A percentile compares a stretch with the other conserved stretches of the same genome.
phyloP scores from a whole-genome alignment of 2,113 vertebrate species.

The Xiphorhynchus elegans region DNA sequence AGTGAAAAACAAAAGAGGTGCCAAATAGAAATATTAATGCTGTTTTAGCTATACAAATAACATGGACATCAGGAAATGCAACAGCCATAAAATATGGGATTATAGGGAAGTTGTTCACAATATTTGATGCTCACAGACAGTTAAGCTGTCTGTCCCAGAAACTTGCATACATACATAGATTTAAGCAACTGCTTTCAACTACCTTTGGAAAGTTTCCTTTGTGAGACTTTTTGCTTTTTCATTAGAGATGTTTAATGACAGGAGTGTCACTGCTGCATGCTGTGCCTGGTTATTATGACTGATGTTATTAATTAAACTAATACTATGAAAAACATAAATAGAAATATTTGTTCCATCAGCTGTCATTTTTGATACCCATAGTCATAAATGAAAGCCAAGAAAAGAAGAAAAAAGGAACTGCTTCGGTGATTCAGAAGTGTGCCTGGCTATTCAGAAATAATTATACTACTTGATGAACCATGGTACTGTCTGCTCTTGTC shows the following conservation, averaged over 20 bases:
- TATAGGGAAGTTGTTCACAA: background rate
- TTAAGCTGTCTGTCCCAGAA: background rate
- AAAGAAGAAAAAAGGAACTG: background rate
- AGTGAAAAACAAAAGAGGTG: rapidly evolving
- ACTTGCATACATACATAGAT: background rate
- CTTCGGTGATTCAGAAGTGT: constrained; percentile 3
- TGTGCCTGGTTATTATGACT: constrained; percentile 22
- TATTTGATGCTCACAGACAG: background rate
- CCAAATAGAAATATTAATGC: background rate
- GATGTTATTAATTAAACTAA: constrained; percentile 34
- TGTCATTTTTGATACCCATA: constrained; percentile 22
- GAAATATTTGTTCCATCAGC: background rate
- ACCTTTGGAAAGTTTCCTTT: background rate
- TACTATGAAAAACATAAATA: constrained; percentile 17
- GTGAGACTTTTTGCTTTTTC: background rate
- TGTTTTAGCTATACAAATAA: background rate
- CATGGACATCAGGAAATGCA: background rate
- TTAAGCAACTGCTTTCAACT: background rate
- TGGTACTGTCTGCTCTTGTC: background rate
- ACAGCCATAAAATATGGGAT: background rate
- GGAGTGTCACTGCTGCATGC: background rate
- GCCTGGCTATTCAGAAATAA: background rate
- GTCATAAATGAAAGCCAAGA: constrained; percentile 6
- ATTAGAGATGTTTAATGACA: background rate
- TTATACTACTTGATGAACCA: background rate